Percentiles rank a stretch among this genome's conserved stretches.
These are phyloP conservation scores for Eilema griseolum DNA, from an alignment of 2,888 invertebrate species.

Conservation along the genomic window DNA sequence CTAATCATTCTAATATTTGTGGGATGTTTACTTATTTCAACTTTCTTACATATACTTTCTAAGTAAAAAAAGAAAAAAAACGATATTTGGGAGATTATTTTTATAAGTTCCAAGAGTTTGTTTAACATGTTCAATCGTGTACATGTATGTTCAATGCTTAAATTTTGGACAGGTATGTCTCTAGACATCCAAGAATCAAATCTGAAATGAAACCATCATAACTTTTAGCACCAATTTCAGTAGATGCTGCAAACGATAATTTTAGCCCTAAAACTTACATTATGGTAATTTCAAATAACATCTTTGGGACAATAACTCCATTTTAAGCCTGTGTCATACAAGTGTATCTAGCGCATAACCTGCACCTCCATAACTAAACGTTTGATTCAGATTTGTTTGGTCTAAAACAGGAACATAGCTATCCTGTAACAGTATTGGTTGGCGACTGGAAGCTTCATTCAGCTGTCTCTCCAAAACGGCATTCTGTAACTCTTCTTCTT, in stretches of 20 bases:
- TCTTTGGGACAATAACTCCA: constrained; percentile 52
- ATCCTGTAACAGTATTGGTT: constrained; percentile 80
- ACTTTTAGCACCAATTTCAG: not conserved
- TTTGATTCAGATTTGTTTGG: constrained; percentile 59
- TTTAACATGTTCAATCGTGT: too few species aligned
- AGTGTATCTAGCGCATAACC: constrained; percentile 80
- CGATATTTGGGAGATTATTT: too few species aligned
- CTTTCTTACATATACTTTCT: too few species aligned
- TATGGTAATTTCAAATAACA: constrained; percentile 56
- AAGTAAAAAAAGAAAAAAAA: too few species aligned
- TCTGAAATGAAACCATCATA: not conserved
- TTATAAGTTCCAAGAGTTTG: too few species aligned
- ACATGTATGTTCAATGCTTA: not conserved
- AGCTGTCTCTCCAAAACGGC: constrained; percentile 80
- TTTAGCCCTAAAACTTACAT: constrained; percentile 46
- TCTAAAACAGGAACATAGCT: constrained; percentile 82
- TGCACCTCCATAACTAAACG: constrained; percentile 54
- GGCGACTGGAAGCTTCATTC: constrained; percentile 80
- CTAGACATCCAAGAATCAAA: not conserved
- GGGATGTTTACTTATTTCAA: too few species aligned
- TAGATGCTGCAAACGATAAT: constrained; percentile 10
- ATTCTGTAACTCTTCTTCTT: constrained; percentile 83
- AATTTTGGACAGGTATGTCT: not conserved
- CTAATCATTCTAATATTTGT: too few species aligned
- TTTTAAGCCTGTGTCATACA: constrained; percentile 75